Conservation (phyloP, 64 coral and sea anemone genomes). For the Stichodactyla helianthus region DNA sequence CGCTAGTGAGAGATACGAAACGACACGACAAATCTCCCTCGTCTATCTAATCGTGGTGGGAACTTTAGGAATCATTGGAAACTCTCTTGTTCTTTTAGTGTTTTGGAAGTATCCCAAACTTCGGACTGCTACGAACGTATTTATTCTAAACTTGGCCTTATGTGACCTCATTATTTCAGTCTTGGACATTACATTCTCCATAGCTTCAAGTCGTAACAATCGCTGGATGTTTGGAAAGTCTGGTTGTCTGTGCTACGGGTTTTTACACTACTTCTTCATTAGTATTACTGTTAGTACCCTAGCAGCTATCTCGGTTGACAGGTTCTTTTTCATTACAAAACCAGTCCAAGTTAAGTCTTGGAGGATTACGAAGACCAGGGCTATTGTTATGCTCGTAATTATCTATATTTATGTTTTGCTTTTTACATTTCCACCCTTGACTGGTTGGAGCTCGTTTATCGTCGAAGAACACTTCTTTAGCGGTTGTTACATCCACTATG, state of each 20-base stretch:
- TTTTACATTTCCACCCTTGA: conserved; percentile 70
- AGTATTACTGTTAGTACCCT: conserved; percentile 76
- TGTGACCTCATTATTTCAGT: conserved; percentile 82
- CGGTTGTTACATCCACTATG: conserved; percentile 88
- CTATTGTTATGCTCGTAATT: conserved; percentile 47
- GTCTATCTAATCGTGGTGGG: conserved; percentile 64
- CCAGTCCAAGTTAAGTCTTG: conserved; percentile 49
- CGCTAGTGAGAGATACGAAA: conserved; percentile 17
- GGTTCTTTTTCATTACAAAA: conserved; percentile 81
- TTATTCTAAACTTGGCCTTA: conserved; percentile 90
- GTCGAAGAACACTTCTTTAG: conserved; percentile 59
- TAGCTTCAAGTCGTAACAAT: conserved; percentile 48
- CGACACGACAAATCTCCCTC: conserved; percentile 46
- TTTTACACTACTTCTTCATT: conserved; percentile 85
- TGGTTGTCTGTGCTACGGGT: conserved; percentile 80
- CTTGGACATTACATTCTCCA: conserved; percentile 66
- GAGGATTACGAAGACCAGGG: conserved; percentile 59
- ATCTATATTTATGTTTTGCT: conserved; percentile 68
- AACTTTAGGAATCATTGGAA: conserved; percentile 54
- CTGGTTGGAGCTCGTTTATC: conserved; percentile 76
- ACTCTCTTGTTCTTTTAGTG: conserved; percentile 63
- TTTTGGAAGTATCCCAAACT: conserved; percentile 79
- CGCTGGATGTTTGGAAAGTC: conserved; percentile 61
- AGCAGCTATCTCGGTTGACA: conserved; percentile 76
- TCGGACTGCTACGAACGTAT: conserved; percentile 81